These are phyloP conservation scores for Limulus polyphemus DNA, from an alignment of 2,888 invertebrate species.

Conservation along the genomic window DNA sequence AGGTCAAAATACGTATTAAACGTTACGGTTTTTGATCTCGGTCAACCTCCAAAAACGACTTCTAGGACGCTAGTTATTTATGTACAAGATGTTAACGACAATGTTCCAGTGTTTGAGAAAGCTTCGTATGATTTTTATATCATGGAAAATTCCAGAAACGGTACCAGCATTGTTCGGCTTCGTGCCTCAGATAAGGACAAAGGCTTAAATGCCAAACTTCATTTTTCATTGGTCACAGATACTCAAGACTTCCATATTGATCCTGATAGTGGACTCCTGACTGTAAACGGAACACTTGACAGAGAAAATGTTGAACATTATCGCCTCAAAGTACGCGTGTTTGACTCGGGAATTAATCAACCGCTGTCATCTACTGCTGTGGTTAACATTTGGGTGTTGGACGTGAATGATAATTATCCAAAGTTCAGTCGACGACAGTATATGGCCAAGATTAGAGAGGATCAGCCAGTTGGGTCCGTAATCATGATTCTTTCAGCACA, in stretches of 20 bases:
- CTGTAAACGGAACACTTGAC: slow-evolving; percentile 62
- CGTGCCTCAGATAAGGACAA: slow-evolving; percentile 73
- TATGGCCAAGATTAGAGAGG: slow-evolving; percentile 70
- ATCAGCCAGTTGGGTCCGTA: slow-evolving; percentile 73
- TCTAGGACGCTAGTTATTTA: slow-evolving; percentile 64
- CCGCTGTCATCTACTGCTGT: slow-evolving; percentile 64
- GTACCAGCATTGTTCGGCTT: slow-evolving; percentile 68
- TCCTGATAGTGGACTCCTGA: slow-evolving; percentile 57
- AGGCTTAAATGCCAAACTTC: slow-evolving; percentile 64
- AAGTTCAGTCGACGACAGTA: slow-evolving; percentile 52
- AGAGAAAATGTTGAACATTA: slow-evolving; percentile 70
- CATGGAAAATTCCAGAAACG: slow-evolving; percentile 70
- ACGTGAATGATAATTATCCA: slow-evolving; percentile 82
- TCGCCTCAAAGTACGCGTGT: slow-evolving; percentile 61
- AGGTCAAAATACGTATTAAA: slow-evolving; percentile 70
- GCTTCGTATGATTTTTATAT: slow-evolving; percentile 57
- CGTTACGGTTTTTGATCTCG: slow-evolving; percentile 72
- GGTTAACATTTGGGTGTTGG: slow-evolving; percentile 67
- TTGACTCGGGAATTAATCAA: slow-evolving; percentile 48
- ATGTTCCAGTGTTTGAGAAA: slow-evolving; percentile 73
- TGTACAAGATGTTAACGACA: slow-evolving; percentile 79
- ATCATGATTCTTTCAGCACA: slow-evolving; percentile 68
- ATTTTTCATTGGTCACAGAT: slow-evolving; percentile 59
- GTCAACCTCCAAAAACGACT: slow-evolving; percentile 62
- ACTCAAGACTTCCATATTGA: slow-evolving; percentile 65